Evolutionary conservation across 1,140 invertebrate genomes (phyloP), one percentile per base, ranked within the genome.

Genomic region (Drosophila ironensis): DNA sequence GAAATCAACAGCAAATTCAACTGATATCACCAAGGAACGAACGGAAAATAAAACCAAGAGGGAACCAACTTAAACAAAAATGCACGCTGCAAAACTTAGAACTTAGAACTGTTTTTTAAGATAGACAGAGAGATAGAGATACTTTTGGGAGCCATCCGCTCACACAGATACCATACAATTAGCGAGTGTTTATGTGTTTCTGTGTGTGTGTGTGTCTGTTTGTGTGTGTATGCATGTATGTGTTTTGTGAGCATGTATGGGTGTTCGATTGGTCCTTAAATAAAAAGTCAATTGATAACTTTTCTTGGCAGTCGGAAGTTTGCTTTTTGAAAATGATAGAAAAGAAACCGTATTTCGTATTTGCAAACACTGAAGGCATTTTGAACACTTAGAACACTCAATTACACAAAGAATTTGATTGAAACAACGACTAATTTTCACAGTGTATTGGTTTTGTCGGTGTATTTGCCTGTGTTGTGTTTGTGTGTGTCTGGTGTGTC

Each of bases 291-390:
- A 50, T n/a, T n/a, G 30, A 57, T 17, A 70, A 35, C 57, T 68
- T 50, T n/a, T 37, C 71, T 54, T 35, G 42, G 46, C 46, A 69
- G 53, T 67, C 51, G 67, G 47, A 60, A 84, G 57, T 67, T 69
- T 63, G 72, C 41, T 78, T 64, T 33, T 64, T 64, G 33, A 63
- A 63, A 64, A 64, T 52, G 47, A 77, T 77, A 52, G 53, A 61
- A 72, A 76, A 69, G 53, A 59, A 82, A 82, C 66, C 48, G 56
- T 80, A 61, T 72, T 59, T 86, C 87, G 50, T 87, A 80, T 68
- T 86, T 87, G 81, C 81, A 86, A 84, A 84, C 80, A 86, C 48
- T 87, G 74, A 86, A 87, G 81, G 81, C 81, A 68, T 75, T 84
- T 86, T 82, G 44, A 86, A 86, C 80, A 86, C 57, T 80, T 73